phyloP scores from a whole-genome alignment of 2,888 invertebrate species.

The Chymomyza procnemis region DNA sequence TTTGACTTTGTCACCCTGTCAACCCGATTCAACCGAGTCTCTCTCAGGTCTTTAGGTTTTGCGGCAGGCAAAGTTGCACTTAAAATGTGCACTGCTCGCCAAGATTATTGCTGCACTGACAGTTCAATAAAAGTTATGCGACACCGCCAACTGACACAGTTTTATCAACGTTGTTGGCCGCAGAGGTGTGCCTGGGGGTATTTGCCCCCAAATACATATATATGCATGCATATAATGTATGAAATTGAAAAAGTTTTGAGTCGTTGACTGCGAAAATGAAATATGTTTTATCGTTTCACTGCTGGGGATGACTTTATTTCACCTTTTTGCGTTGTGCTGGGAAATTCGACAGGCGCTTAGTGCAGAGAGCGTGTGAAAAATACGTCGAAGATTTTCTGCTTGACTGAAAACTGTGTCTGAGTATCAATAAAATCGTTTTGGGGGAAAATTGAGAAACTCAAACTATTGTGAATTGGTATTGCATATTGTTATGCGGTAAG shows the following conservation, averaged over 20 bases:
- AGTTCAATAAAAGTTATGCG: slow-evolving; percentile 71
- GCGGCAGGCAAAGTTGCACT: slow-evolving; percentile 11
- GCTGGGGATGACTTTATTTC: slow-evolving; percentile 12
- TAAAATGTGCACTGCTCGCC: slow-evolving; percentile 1
- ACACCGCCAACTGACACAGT: slow-evolving; percentile 62
- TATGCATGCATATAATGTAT: neutral
- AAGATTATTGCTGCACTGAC: slow-evolving; percentile 37
- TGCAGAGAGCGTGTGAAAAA: slow-evolving; percentile 11
- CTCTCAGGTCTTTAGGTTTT: neutral
- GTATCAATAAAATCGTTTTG: slow-evolving; percentile 55
- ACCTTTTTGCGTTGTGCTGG: slow-evolving; percentile 14
- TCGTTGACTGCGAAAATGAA: slow-evolving; percentile 67
- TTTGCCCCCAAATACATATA: neutral
- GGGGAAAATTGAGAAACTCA: slow-evolving; percentile 25
- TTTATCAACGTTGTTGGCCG: slow-evolving; percentile 28
- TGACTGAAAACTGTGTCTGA: slow-evolving; percentile 9
- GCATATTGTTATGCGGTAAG: neutral
- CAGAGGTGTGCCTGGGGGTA: neutral
- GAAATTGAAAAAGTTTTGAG: slow-evolving; percentile 68
- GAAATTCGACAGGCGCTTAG: slow-evolving; percentile 25
- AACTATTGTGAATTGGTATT: slow-evolving; percentile 9
- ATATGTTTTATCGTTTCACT: slow-evolving; percentile 51
- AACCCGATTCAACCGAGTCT: neutral
- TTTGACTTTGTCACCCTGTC: slow-evolving; percentile 54
- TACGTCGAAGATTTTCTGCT: neutral